A percentile compares a stretch with the other conserved stretches of the same genome.
Evolutionary conservation across 2,888 invertebrate species (phyloP).

Genomic region (Aphelenchoides bicaudatus): DNA sequence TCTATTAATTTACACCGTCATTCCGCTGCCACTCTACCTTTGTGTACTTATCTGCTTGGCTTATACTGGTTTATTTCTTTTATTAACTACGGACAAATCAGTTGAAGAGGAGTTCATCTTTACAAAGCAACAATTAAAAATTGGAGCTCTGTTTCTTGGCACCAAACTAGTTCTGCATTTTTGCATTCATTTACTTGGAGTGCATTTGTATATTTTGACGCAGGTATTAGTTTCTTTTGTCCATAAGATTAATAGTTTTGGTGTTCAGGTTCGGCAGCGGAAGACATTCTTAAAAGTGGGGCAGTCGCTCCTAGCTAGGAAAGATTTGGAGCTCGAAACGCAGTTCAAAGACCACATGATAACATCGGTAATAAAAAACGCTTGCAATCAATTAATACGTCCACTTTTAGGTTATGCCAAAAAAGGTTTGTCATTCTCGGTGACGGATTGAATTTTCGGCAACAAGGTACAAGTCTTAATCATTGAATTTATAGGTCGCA

Average conservation of each 20-base stretch:
- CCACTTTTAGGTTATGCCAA: too few relatives aligned
- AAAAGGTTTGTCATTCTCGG: slow-evolving; percentile 61
- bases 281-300: slow-evolving; percentile 94
- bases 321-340: slow-evolving; percentile 86
- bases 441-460: not conserved
- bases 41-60: slow-evolving; percentile 75
- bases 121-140: not conserved
- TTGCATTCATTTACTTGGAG: slow-evolving; percentile 83
- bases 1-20: slow-evolving; percentile 83
- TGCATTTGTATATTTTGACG: slow-evolving; percentile 83
- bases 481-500: slow-evolving; percentile 45
- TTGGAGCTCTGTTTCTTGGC: slow-evolving; percentile 1
- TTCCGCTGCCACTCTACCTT: slow-evolving; percentile 83
- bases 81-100: slow-evolving; percentile 64
- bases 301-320: slow-evolving; percentile 80
- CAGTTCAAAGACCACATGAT: slow-evolving; percentile 94
- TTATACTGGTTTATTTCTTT: slow-evolving; percentile 82
- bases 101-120: slow-evolving; percentile 24
- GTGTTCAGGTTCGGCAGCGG: slow-evolving; percentile 75
- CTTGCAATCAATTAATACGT: slow-evolving; percentile 93
- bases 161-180: slow-evolving; percentile 69
- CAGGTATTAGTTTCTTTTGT: too few relatives aligned
- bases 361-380: slow-evolving; percentile 81
- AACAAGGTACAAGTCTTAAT: not conserved
- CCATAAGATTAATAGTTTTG: too few relatives aligned